Base-by-base conservation (phyloP, 1,140 invertebrate genomes). In the Cherax destructor region DNA sequence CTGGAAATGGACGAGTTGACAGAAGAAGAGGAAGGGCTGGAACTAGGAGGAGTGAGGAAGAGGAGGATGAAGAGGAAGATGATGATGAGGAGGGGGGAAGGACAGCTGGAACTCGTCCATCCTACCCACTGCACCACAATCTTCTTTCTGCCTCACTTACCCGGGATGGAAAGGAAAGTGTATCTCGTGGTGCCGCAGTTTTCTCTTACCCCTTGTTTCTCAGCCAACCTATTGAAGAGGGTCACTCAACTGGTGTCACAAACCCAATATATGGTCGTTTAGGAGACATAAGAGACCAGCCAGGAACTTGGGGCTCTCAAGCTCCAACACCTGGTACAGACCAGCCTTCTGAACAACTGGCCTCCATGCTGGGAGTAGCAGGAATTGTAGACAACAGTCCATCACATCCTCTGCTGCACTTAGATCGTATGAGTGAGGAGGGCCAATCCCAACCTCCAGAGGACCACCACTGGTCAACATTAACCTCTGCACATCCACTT, bases 261-360 rank as follows among this genome's bases (percentile, higher is more conserved):
- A 91, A 91, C 83, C 89, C 89, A 24, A 91, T 91, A 10, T 91
- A 91, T 72, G 89, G 89, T 4, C 89, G 77, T 21, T 50, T 91
- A 18, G 89, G 89, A 24, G 89, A 91, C n/a, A 41, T 91, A 6
- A 77, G 89, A 30, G 81, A 85, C 16, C 88, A 91, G 24, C n/a
- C 83, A 21, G 83, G 89, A n/a, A 61, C 89, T 13, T 91, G 89
- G 89, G 77, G 89, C 47, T 86, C 89, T n/a, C 83, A 56, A 11
- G 87, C 65, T 72, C 79, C 83, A 47, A 91, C 83, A 61, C 89
- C 89, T 72, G 83, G 83, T 18, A 80, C 74, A 30, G 89, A 91
- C 9, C 89, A 85, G n/a, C 83, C 89, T 2, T 69, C 89, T 13
- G 89, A 91, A 6, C 83, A 84, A 41, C 50, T 91, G 11, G 89